A percentile compares a stretch with the other conserved stretches of the same genome.
Conservation (phyloP, 2,888 invertebrate species). For the Agonopterix heracliana region DNA sequence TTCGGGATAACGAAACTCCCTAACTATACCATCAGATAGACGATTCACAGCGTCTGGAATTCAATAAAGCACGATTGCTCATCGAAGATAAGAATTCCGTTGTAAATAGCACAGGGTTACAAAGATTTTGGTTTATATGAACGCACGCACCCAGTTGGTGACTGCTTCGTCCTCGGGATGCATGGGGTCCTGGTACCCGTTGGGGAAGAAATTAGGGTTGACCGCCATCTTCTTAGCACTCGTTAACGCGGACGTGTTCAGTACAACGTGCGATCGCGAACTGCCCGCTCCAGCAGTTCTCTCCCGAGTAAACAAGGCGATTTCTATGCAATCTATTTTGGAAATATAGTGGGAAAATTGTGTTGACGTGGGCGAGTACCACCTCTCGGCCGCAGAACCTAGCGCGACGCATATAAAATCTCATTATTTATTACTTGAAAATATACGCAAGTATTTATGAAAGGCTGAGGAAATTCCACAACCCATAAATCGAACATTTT, state of each 20-base stretch:
- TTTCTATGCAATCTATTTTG: slow-evolving; percentile 74
- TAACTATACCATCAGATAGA: slow-evolving; percentile 12
- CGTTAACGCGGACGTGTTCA: slow-evolving; percentile 52
- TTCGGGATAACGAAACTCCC: slow-evolving; percentile 7
- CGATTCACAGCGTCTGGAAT: slow-evolving; percentile 17
- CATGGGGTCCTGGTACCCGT: slow-evolving; percentile 71
- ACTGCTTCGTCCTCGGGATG: slow-evolving; percentile 77
- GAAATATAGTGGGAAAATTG: slow-evolving; percentile 68
- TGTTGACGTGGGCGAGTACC: slow-evolving; percentile 59
- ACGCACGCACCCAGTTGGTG: slow-evolving; percentile 76
- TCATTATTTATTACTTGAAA: slow-evolving; percentile 1
- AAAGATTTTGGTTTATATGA: neutral
- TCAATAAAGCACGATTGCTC: slow-evolving; percentile 11
- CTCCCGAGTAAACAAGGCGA: slow-evolving; percentile 66
- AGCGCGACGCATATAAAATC: slow-evolving; percentile 33
- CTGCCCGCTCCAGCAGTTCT: slow-evolving; percentile 62
- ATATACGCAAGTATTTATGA: neutral
- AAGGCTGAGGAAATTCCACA: neutral
- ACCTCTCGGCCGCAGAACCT: slow-evolving; percentile 44
- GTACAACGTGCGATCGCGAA: slow-evolving; percentile 59
- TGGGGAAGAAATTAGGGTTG: slow-evolving; percentile 72
- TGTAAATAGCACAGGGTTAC: neutral
- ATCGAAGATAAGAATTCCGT: neutral
- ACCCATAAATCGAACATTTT: neutral
- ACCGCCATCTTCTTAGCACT: slow-evolving; percentile 54